Evolutionary conservation across 2,888 invertebrate species (phyloP), one percentile per base, ranked within the genome.

Genomic region (Colletes collaris): DNA sequence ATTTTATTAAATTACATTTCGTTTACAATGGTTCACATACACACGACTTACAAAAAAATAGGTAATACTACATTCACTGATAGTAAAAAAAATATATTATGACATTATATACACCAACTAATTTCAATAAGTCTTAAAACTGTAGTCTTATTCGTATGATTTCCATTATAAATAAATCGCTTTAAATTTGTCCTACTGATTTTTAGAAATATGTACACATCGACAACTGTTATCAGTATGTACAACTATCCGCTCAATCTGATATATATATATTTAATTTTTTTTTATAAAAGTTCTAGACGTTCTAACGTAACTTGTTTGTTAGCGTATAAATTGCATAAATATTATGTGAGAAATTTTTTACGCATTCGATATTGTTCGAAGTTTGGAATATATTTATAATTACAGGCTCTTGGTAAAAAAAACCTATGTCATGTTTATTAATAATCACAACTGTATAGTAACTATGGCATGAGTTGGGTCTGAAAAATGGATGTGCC

Each of bases 1-100:
- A 80, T 81, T 88, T 90, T 89, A 86, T 90, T 89, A 85, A 87
- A 86, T 88, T 86, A 89, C 69, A 84, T 79, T 80, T 82, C 68
- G 76, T 73, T 81, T 83, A 85, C 81, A 85, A 82, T 86, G 67
- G 68, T 85, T 75, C 83, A 87, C 85, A 86, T 86, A 84, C 87
- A 87, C 86, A 85, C 88, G 79, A 76, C 71, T 82, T 86, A 83
- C 76, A 86, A 76, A 80, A 76, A 82, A 86, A 79, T 84, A 80
- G 69, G 56, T 74, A 82, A 82, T 84, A 83, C 55, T 86, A 87
- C 84, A 86, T 87, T 86, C 81, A 76, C 68, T 83, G 82, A 77
- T 82, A 58, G 81, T 86, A 86, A 79, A 89, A 88, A 46, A 89
- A 88, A 87, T 85, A 87, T 82, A 83, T 78, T 73, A 88, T 86